These are phyloP conservation scores for Ivindomyrus marchei DNA, from an alignment of 2,113 vertebrate genomes.

Conservation along the genomic window DNA sequence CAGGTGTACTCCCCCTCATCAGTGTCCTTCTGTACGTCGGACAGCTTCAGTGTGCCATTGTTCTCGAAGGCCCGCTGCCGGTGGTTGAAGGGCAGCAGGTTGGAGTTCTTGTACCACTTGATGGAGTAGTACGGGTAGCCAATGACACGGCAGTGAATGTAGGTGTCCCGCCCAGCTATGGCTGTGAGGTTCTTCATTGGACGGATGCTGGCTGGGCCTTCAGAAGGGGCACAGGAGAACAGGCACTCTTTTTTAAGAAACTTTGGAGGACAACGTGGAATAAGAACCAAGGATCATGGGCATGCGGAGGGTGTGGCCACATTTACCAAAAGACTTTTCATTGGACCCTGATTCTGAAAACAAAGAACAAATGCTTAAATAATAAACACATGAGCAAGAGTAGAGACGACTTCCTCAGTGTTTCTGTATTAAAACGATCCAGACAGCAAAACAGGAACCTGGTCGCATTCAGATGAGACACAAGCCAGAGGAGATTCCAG, in stretches of 20 bases:
- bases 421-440: not conserved
- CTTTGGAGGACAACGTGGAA: slow-evolving; percentile 32
- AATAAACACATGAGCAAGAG: not conserved
- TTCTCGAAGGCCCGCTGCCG: slow-evolving; percentile 97
- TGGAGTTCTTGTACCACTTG: slow-evolving; percentile 98
- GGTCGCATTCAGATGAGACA: not conserved
- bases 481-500: slow-evolving; percentile 3
- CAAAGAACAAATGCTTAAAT: not conserved
- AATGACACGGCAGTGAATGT: slow-evolving; percentile 94
- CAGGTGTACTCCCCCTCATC: slow-evolving; percentile 95
- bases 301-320: not conserved
- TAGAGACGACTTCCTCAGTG: not conserved
- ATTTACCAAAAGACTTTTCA: slow-evolving; percentile 1
- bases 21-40: slow-evolving; percentile 87
- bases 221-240: slow-evolving; percentile 46
- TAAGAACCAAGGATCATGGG: not conserved
- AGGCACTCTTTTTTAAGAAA: slow-evolving; percentile 58
- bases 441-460: not conserved
- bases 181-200: slow-evolving; percentile 98
- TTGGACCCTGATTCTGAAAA: not conserved
- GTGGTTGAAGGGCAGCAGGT: slow-evolving; percentile 93
- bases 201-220: slow-evolving; percentile 91
- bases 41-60: slow-evolving; percentile 90
- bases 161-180: slow-evolving; percentile 89
- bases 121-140: slow-evolving; percentile 98